These are phyloP conservation scores for Chelon labrosus DNA, from an alignment of 2,797 vertebrate species.

Conservation along the genomic window DNA sequence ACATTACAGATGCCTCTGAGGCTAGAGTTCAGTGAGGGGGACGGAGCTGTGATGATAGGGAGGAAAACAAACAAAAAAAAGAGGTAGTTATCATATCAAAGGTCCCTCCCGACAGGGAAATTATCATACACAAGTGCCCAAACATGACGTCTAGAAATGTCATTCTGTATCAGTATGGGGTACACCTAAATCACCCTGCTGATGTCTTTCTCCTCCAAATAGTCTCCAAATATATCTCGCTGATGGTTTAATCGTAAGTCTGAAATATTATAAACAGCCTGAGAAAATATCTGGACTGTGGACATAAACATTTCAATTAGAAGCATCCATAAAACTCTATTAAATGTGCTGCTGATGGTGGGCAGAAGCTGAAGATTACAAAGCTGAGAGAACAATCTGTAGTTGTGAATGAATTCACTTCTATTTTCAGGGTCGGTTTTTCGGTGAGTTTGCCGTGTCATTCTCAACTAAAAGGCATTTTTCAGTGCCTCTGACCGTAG, in stretches of 20 bases:
- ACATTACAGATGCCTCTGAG: constrained; percentile 28
- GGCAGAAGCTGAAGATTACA: background rate
- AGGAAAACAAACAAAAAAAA: background rate
- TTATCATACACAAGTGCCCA: constrained; percentile 27
- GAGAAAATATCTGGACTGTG: too few species aligned
- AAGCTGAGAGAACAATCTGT: background rate
- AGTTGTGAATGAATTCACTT: background rate
- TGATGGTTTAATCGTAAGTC: background rate
- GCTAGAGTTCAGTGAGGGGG: constrained; percentile 7
- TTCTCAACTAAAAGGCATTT: background rate
- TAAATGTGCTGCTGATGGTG: background rate
- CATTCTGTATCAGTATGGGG: constrained; percentile 17
- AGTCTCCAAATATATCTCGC: background rate
- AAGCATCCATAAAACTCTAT: background rate
- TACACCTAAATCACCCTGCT: constrained; percentile 4
- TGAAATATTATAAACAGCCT: background rate
- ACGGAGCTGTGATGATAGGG: constrained; percentile 3
- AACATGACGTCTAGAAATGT: constrained; percentile 13
- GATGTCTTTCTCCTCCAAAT: constrained; percentile 1
- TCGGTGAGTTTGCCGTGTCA: background rate
- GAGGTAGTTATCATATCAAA: constrained; percentile 45
- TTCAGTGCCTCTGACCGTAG: too few species aligned
- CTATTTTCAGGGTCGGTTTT: background rate
- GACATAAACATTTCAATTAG: background rate
- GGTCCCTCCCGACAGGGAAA: constrained; percentile 31